Conservation (phyloP, 2,113 vertebrate species). For the Hoplias malabaricus region DNA sequence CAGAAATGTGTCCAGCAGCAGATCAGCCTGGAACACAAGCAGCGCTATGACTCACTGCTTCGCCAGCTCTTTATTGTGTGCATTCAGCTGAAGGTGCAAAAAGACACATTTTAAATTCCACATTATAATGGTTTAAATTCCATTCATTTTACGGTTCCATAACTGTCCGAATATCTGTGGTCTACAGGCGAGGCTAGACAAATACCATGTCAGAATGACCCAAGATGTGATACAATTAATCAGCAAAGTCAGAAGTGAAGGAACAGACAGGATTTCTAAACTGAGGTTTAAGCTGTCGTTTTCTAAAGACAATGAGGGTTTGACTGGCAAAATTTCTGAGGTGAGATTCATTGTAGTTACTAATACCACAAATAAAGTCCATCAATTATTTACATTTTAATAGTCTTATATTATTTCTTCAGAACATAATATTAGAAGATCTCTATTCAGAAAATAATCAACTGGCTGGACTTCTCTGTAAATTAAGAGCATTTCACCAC, state of each 20-base stretch:
- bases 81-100: constrained; percentile 75
- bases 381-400: background rate
- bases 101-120: background rate
- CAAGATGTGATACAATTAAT: constrained; percentile 69
- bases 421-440: constrained; percentile 70
- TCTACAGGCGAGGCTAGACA: constrained; percentile 70
- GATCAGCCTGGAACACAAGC: constrained; percentile 64
- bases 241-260: constrained; percentile 66
- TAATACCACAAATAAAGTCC: background rate
- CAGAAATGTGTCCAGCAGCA: constrained; percentile 59
- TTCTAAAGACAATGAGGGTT: constrained; percentile 55
- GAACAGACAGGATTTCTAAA: constrained; percentile 61
- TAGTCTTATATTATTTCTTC: background rate
- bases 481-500: constrained; percentile 63
- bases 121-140: background rate
- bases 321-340: constrained; percentile 58
- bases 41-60: constrained; percentile 70
- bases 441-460: constrained; percentile 60
- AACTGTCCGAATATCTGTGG: background rate
- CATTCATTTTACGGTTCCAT: background rate
- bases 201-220: constrained; percentile 66
- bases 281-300: constrained; percentile 73
- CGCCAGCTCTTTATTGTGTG: constrained; percentile 68
- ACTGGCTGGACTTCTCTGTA: constrained; percentile 62
- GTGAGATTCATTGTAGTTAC: constrained; percentile 49